Evolutionary conservation across 2,888 invertebrate species (phyloP), one percentile per base, ranked within the genome.

Genomic region (Smittia sp.): DNA sequence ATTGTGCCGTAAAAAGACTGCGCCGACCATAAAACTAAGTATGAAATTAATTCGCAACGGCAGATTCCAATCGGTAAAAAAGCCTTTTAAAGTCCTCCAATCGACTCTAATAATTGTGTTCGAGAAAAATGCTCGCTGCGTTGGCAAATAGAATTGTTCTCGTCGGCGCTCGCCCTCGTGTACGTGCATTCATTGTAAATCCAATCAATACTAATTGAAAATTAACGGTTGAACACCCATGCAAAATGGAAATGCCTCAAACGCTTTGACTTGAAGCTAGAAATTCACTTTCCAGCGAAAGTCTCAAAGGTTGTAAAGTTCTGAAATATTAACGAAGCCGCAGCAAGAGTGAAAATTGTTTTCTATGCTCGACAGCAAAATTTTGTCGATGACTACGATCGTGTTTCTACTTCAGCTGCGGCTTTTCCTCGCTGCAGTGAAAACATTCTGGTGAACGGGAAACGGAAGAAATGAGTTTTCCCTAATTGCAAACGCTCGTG

Each of bases 31-130:
- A 32, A 32, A 32, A 9, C 32, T 41, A 24, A 68, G 22, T 68
- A 69, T 69, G 52, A 69, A 69, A 69, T 69, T 69, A 54, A 69
- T 69, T 69, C 41, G 32, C 6, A 32, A 52, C 32, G 24, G 11
- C 25, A 27, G 32, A 46, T 68, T 68, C 68, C 27, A 46, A 46
- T 46, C 68, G n/a, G 1, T 13, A 20, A 24, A 11, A 22, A 15
- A 38, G 11, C 11, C 15, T n/a, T 46, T 46, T 11, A 46, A 46
- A 46, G 11, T 46, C 11, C 46, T 3, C 2, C 2, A 11, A 46
- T 46, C 15, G 15, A 46, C 15, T 46, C 11, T 46, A 2, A 46
- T 46, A 24, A 41, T n/a, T 11, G 24, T 9, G n/a, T 22, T 24
- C 22, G n/a, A 27, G 67, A 1, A 39, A 32, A 32, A 9, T 6